Percentiles rank a stretch among this genome's conserved stretches.
These are phyloP conservation scores for Pristionchus entomophagus DNA, from an alignment of 2,888 invertebrate species.

Conservation along the genomic window DNA sequence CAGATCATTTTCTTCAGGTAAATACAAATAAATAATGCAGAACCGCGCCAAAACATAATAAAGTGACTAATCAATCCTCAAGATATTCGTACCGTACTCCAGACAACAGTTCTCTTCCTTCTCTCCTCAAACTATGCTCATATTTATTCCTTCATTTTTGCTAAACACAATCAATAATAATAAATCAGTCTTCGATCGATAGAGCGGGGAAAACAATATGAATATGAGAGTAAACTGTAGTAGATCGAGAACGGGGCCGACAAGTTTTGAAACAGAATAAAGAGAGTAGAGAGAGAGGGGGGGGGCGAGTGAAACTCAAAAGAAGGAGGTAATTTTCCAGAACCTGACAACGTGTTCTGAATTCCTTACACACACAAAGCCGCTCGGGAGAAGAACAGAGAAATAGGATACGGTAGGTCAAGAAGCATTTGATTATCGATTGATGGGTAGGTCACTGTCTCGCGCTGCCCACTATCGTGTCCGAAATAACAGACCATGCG, in stretches of 20 bases:
- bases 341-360: slow-evolving; percentile 30
- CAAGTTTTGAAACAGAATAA: not conserved
- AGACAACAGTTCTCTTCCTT: not conserved
- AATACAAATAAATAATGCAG: slow-evolving; percentile 19
- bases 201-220: slow-evolving; percentile 2
- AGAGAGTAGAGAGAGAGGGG: not conserved
- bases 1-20: not conserved
- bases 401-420: not conserved
- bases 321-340: slow-evolving; percentile 30
- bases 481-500: not conserved
- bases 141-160: slow-evolving; percentile 32
- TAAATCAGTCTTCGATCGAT: slow-evolving; percentile 30
- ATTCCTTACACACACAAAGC: slow-evolving; percentile 35
- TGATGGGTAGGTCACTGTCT: not conserved
- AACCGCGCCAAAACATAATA: not conserved
- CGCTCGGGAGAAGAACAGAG: not conserved
- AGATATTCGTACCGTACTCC: not conserved
- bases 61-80: not conserved
- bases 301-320: not conserved
- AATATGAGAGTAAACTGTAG: not conserved
- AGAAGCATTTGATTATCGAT: slow-evolving; percentile 9
- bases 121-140: slow-evolving; percentile 10
- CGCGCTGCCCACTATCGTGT: not conserved
- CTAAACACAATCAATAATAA: slow-evolving; percentile 38
- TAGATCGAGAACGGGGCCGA: not conserved